A percentile compares a stretch with the other conserved stretches of the same genome.
Evolutionary conservation across 1,140 invertebrate species (phyloP).

Genomic region (Drosophila lacteicornis): DNA sequence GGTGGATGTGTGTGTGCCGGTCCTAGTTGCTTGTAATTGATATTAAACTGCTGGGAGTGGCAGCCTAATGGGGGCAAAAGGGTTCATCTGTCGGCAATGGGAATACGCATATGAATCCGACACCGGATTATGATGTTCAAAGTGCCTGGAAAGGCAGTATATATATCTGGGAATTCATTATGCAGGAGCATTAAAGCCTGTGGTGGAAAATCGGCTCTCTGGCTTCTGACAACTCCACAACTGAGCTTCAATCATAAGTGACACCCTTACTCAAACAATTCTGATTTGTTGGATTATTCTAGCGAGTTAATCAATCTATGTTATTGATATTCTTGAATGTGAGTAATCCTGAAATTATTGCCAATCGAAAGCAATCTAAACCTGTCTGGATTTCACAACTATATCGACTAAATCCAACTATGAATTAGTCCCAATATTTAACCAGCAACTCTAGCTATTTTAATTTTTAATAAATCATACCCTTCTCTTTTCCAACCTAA

Average conservation of each 20-base stretch:
- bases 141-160: constrained; percentile 2
- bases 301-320: no score
- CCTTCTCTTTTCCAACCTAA: background rate
- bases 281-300: background rate
- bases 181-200: background rate
- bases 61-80: constrained; percentile 38
- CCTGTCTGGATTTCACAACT: no score
- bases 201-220: no score
- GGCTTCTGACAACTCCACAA: no score
- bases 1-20: constrained; percentile 3
- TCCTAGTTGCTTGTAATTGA: constrained; percentile 66
- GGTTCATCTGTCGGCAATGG: constrained; percentile 27
- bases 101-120: constrained; percentile 24
- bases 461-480: background rate
- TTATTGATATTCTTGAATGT: no score
- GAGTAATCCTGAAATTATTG: background rate
- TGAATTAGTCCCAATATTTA: no score
- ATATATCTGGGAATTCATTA: background rate
- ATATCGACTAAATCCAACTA: background rate
- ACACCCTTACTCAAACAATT: background rate
- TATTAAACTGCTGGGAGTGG: constrained; percentile 55
- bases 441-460: background rate
- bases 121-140: constrained; percentile 37
- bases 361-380: background rate
- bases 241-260: background rate